Evolutionary conservation across 2,797 vertebrate genomes (phyloP).

Genomic region (Psittacula echo): DNA sequence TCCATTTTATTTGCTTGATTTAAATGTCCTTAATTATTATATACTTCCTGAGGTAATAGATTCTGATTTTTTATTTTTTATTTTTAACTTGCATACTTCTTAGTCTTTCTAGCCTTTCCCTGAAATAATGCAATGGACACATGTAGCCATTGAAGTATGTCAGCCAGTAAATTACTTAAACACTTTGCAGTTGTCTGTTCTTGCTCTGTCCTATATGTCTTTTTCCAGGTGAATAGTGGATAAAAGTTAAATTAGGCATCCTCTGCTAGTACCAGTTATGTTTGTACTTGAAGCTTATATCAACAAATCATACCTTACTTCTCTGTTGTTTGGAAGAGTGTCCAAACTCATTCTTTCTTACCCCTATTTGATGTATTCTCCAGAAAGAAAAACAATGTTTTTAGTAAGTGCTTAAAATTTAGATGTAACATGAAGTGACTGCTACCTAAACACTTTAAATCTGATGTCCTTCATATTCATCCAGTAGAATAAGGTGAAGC

Average conservation of each 20-base stretch:
- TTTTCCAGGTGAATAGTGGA: background rate
- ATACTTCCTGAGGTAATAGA: background rate
- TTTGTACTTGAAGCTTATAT: background rate
- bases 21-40: background rate
- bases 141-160: background rate
- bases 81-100: background rate
- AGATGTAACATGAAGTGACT: accelerated
- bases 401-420: accelerated
- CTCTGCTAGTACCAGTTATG: background rate
- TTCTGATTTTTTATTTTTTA: background rate
- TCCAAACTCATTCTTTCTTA: background rate
- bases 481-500: background rate
- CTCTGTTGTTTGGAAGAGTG: background rate
- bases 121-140: background rate
- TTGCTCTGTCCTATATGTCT: background rate
- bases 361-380: background rate
- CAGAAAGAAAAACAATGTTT: accelerated
- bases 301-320: background rate
- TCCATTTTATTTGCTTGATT: background rate
- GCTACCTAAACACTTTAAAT: background rate
- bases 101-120: background rate
- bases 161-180: background rate
- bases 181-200: background rate
- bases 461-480: background rate
- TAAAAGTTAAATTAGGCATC: background rate